Evolutionary conservation across 2,113 vertebrate genomes (phyloP).

Genomic region (Pterocles gutturalis): DNA sequence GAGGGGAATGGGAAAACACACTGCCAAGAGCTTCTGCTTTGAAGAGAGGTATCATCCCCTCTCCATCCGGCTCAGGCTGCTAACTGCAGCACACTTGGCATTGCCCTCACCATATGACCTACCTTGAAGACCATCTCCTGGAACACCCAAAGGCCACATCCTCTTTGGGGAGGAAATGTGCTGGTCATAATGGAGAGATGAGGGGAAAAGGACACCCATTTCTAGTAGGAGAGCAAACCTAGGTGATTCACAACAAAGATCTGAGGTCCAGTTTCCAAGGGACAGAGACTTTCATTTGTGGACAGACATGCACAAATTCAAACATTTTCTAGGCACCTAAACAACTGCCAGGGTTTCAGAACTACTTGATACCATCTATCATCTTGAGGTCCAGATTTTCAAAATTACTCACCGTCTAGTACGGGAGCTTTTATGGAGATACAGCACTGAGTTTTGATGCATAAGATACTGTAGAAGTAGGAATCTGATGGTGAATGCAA

Average conservation of each 20-base stretch:
- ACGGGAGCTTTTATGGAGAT: neutral
- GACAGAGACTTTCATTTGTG: neutral
- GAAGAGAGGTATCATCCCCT: neutral
- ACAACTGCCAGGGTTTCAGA: neutral
- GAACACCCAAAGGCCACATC: neutral
- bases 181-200: neutral
- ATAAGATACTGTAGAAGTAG: neutral
- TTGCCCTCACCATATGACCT: neutral
- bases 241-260: neutral
- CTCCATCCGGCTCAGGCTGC: neutral
- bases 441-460: neutral
- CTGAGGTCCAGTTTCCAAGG: neutral
- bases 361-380: neutral
- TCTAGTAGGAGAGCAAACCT: neutral
- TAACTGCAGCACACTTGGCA: neutral
- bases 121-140: neutral
- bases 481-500: neutral
- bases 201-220: neutral
- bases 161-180: neutral
- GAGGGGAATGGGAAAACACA: neutral
- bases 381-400: neutral
- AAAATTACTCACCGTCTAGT: neutral
- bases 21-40: neutral
- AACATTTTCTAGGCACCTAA: neutral
- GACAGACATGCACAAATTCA: neutral